A percentile compares a stretch with the other conserved stretches of the same genome.
Conservation (phyloP, 30 jellyfish, hydroid and myxozoan genomes). For the Aurelia sp. region DNA sequence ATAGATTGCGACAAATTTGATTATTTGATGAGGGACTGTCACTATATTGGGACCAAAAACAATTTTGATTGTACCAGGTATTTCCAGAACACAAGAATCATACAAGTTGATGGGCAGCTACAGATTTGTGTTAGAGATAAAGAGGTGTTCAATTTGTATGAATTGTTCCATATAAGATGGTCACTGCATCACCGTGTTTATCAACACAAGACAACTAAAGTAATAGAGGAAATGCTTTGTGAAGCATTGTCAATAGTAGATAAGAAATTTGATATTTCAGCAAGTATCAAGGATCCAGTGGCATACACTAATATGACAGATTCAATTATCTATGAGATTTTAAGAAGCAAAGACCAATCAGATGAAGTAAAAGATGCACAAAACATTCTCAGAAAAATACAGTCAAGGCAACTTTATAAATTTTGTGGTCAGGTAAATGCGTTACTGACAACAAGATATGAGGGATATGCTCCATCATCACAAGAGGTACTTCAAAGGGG, state of each 20-base stretch:
- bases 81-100: constrained; percentile 57
- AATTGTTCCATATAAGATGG: constrained; percentile 86
- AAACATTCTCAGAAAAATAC: constrained; percentile 22
- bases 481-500: constrained; percentile 29
- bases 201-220: constrained; percentile 75
- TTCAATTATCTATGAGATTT: constrained; percentile 66
- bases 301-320: constrained; percentile 64
- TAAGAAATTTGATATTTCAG: constrained; percentile 43
- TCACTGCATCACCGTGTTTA: constrained; percentile 81
- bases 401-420: constrained; percentile 51
- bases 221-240: constrained; percentile 70
- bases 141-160: constrained; percentile 68
- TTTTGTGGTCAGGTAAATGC: constrained; percentile 77
- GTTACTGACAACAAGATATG: background rate
- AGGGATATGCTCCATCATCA: constrained; percentile 7
- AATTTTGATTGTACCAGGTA: constrained; percentile 72
- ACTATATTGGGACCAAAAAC: constrained; percentile 61
- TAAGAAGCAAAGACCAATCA: constrained; percentile 28
- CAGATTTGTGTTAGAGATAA: constrained; percentile 77
- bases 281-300: constrained; percentile 49
- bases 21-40: constrained; percentile 79
- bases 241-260: constrained; percentile 79
- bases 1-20: constrained; percentile 88
- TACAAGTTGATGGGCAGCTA: constrained; percentile 70
- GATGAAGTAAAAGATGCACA: constrained; percentile 36